Evolutionary conservation across 2,888 invertebrate genomes (phyloP), one percentile per base, ranked within the genome.

Genomic region (Dendrolimus pini): DNA sequence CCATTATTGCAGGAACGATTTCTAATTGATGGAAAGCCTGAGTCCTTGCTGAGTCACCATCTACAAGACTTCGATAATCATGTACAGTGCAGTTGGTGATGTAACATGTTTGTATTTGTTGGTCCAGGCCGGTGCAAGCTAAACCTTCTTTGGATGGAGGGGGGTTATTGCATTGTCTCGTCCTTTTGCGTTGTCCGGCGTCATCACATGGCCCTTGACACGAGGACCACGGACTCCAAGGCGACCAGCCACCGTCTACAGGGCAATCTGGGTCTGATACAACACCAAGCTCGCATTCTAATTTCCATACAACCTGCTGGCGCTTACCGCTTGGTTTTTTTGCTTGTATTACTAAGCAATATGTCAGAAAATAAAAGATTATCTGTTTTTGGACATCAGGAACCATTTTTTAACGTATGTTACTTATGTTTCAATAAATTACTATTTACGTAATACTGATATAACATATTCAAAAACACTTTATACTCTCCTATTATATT

Each of bases 151-250:
- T 76, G 0, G 83, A 80, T 6, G 92, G 85, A 0, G 78, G 65
- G 9, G 92, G 92, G 63, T 91, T 91, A 56, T 69, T 78, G 62
- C 92, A 92, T 55, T 77, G 74, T 60, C 92, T 79, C 12, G 61
- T 68, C 60, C 90, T 78, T 54, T 66, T 78, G 18, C 82, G 82
- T 56, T 82, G 81, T 1, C 92, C 92, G 7, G 78, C 66, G 58
- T 80, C 82, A 47, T 91, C 91, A 64, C 92, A 92, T n/a, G 76
- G 65, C 8, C 92, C 92, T 10, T 69, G 75, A 61, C 92, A 92
- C 0, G 68, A 56, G 0, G 84, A 81, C 92, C 92, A 92, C 0
- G 80, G 59, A 8, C 77, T 74, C 92, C 92, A 92, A 1, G 83
- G 62, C 0, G 85, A 77, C 92, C 92, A 92, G 12, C 85, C 85